Evolutionary conservation across 2,888 invertebrate species (phyloP), one percentile per base, ranked within the genome.

Genomic region (Penaeus monodon): DNA sequence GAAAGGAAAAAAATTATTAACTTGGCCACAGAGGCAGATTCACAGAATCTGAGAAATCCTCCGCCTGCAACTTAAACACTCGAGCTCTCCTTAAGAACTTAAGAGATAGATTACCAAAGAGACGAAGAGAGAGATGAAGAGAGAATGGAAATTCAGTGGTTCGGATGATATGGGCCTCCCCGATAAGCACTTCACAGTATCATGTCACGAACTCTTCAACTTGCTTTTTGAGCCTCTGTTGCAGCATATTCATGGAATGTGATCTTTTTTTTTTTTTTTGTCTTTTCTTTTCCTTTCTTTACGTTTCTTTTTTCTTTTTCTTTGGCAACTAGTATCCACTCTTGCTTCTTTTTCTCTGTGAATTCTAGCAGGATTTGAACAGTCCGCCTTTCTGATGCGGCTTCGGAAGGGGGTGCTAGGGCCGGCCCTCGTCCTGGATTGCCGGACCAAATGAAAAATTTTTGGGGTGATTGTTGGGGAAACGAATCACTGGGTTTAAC

Each of bases 221-320:
- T n/a, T 79, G 79, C 79, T 79, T 79, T 17, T 57, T 64, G n/a
- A 79, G 49, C 24, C 29, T 79, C 57, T 27, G 44, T 79, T 79
- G 79, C 79, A 79, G 63, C 57, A 57, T 79, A 49, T 79, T 79
- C 57, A 57, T 27, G 63, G 79, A 79, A 79, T 79, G 79, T 57
- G 17, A 57, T 20, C 10, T 20, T 20, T 17, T 14, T 14, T 49
- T 49, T 49, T 10, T 57, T 57, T 57, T 20, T 57, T 10, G 10
- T 49, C 49, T 57, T 57, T 57, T 14, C 57, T 14, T 57, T 79
- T 29, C 24, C 29, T 27, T n/a, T 27, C 57, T 63, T 79, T 29
- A 0, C 4, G 33, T 79, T 44, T 79, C 10, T 7, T 79, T 63
- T 63, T 73, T 27, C 22, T 27, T 79, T 63, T 79, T 22, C n/a